Percentiles rank a stretch among this genome's conserved stretches.
These are phyloP conservation scores for Origma solitaria DNA, from an alignment of 2,113 vertebrate species.

Conservation along the genomic window DNA sequence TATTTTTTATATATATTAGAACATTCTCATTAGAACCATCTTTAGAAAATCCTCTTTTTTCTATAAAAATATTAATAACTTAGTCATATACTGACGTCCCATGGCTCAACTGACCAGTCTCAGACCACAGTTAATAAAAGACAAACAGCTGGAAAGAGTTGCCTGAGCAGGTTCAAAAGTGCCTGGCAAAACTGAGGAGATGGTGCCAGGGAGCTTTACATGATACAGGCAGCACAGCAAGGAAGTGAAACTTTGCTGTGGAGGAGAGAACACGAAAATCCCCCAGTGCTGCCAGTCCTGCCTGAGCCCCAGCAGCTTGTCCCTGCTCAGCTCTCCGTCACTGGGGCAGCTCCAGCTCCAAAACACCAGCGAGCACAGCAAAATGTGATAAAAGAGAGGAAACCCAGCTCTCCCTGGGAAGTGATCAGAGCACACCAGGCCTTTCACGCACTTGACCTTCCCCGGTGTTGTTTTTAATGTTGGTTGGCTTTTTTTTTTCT, in stretches of 20 bases:
- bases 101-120: background rate
- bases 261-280: background rate
- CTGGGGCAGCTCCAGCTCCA: background rate
- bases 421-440: background rate
- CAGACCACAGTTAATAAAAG: background rate
- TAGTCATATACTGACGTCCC: background rate
- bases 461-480: conserved; percentile 18
- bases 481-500: background rate
- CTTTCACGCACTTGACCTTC: conserved; percentile 45
- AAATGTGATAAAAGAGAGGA: background rate
- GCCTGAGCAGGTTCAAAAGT: background rate
- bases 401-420: background rate
- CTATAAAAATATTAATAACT: background rate
- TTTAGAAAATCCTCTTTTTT: background rate
- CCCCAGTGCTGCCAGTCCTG: background rate
- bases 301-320: background rate
- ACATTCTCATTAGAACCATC: background rate
- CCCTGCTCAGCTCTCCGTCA: background rate
- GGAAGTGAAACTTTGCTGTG: background rate
- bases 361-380: background rate
- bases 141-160: background rate
- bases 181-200: background rate
- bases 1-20: background rate
- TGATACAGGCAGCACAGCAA: background rate
- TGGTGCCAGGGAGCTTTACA: background rate